Percentiles rank a stretch among this genome's conserved stretches.
Evolutionary conservation across 2,113 vertebrate species (phyloP).

Genomic region (Hiodon tergisus): DNA sequence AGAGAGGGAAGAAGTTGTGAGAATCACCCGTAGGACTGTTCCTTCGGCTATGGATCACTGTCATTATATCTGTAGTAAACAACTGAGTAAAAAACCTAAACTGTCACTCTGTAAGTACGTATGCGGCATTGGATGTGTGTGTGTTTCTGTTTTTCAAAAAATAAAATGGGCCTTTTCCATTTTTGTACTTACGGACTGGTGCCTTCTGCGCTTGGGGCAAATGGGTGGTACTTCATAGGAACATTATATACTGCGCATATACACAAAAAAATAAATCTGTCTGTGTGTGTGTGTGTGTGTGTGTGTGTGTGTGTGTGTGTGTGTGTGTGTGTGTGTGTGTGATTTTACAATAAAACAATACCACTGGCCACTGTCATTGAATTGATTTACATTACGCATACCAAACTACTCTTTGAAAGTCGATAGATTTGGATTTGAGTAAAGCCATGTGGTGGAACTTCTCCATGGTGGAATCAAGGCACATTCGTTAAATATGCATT

Average conservation of each 20-base stretch:
- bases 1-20: too few species aligned
- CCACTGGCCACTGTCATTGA: conserved; percentile 1
- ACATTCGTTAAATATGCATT: conserved; percentile 18
- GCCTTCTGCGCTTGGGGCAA: conserved; percentile 24
- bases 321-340: conserved; percentile 1
- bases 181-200: conserved; percentile 26
- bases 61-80: too few species aligned
- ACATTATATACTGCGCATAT: conserved; percentile 17
- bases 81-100: too few species aligned
- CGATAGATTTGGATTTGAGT: not conserved
- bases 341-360: conserved; percentile 22
- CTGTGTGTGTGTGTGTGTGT: not conserved
- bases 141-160: too few species aligned
- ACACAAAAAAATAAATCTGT: conserved; percentile 29
- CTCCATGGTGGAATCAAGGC: conserved; percentile 20
- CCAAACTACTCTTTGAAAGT: not conserved
- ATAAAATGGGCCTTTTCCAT: not conserved
- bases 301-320: not conserved
- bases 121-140: too few species aligned
- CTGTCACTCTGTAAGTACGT: too few species aligned
- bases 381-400: conserved; percentile 9
- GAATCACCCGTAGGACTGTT: too few species aligned
- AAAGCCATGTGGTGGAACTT: conserved; percentile 10
- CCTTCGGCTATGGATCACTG: too few species aligned
- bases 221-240: conserved; percentile 31